These are phyloP conservation scores for Plestiodon gilberti DNA, from an alignment of 2,113 vertebrate species.

Conservation along the genomic window DNA sequence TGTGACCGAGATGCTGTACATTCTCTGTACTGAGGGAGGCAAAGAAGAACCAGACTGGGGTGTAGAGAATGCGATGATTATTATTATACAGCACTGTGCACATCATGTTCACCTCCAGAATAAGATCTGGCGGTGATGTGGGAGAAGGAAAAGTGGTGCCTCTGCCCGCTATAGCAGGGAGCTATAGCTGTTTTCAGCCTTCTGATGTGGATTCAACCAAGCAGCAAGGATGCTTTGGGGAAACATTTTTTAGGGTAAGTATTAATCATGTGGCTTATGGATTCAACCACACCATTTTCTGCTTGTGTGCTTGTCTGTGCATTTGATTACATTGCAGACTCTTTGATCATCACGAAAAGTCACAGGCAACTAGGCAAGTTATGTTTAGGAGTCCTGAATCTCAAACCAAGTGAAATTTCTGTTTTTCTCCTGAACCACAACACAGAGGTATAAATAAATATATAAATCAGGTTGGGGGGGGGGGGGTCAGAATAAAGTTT, in stretches of 20 bases:
- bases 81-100: not conserved
- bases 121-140: not conserved
- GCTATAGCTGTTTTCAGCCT: not conserved
- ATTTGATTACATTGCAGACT: not conserved
- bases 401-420: not conserved
- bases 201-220: not conserved
- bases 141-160: not conserved
- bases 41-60: not conserved
- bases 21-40: not conserved
- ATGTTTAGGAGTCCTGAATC: not conserved
- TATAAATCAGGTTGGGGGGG: too few species aligned
- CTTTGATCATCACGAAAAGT: not conserved
- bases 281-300: not conserved
- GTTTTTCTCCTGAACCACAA: not conserved
- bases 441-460: too few species aligned
- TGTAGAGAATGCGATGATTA: not conserved
- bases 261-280: not conserved
- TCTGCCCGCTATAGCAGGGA: not conserved
- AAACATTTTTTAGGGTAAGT: not conserved
- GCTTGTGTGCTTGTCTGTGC: not conserved
- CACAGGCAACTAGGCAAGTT: not conserved
- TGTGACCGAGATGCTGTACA: not conserved
- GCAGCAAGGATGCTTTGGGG: not conserved
- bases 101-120: not conserved
- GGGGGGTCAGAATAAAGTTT: not conserved